Percentiles rank a stretch among this genome's conserved stretches.
Conservation (phyloP, 2,113 vertebrate genomes). For the Emydocephalus ijimae region DNA sequence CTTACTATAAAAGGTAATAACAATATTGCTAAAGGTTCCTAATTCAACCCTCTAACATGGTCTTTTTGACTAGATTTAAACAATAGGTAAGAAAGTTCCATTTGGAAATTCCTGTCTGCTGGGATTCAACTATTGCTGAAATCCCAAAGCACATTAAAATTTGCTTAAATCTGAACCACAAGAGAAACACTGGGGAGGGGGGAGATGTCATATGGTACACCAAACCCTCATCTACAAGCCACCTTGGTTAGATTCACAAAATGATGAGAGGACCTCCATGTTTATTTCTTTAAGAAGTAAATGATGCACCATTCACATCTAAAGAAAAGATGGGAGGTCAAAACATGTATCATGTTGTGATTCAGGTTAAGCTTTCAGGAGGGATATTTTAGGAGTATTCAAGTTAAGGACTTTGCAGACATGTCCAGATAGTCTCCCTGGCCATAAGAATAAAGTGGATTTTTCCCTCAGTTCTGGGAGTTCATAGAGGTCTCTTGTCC, state of each 20-base stretch:
- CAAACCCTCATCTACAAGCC: neutral
- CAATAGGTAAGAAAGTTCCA: neutral
- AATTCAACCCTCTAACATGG: neutral
- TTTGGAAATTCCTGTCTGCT: neutral
- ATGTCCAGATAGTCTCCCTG: neutral
- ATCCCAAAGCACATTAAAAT: neutral
- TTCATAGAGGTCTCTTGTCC: neutral
- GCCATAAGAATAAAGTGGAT: neutral
- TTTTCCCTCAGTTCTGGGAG: neutral
- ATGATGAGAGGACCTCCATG: neutral
- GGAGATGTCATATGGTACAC: neutral
- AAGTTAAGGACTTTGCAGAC: neutral
- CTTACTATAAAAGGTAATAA: neutral
- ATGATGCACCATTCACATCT: neutral
- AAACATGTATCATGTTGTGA: neutral
- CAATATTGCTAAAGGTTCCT: neutral
- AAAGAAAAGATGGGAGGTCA: neutral
- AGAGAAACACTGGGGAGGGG: neutral
- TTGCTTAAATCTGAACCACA: neutral
- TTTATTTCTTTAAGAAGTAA: neutral
- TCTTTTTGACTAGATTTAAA: neutral
- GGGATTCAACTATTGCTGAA: neutral
- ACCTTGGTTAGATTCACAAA: neutral
- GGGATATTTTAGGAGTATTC: neutral
- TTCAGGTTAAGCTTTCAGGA: neutral